Conservation (phyloP, 2,113 vertebrate species). For the Vanacampus margaritifer region DNA sequence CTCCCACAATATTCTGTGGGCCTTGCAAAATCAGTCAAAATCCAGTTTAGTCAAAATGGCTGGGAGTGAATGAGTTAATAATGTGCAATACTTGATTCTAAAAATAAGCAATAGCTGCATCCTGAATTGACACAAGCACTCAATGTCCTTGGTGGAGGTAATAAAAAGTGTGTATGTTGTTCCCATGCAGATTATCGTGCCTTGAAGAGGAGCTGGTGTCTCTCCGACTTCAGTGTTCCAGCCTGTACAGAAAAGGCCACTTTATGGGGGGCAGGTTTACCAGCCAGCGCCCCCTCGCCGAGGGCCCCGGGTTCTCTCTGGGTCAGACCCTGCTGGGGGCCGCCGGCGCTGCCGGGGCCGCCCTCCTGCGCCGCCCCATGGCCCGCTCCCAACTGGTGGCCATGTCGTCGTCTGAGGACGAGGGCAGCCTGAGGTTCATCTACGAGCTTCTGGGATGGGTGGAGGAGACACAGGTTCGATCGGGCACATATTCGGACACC, state of each 20-base stretch:
- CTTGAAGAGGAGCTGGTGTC: constrained; percentile 94
- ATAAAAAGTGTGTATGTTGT: too few species aligned
- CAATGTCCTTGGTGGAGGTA: not conserved
- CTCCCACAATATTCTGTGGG: too few species aligned
- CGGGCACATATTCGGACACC: too few species aligned
- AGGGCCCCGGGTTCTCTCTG: constrained; percentile 76
- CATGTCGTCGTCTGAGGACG: constrained; percentile 93
- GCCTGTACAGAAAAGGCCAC: constrained; percentile 90
- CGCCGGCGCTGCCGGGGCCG: constrained; percentile 61
- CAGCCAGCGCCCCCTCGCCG: constrained; percentile 44
- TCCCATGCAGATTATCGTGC: constrained; percentile 77
- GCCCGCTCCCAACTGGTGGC: constrained; percentile 86
- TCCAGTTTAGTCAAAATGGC: too few species aligned
- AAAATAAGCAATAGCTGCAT: too few species aligned
- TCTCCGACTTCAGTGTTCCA: constrained; percentile 87
- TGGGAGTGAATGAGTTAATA: too few species aligned
- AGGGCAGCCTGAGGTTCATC: constrained; percentile 92
- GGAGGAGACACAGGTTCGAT: constrained; percentile 89
- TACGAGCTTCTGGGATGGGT: constrained; percentile 97
- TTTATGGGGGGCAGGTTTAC: constrained; percentile 74
- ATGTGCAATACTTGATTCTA: too few species aligned
- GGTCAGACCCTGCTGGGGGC: constrained; percentile 71
- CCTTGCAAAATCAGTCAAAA: too few species aligned
- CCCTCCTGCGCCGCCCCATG: constrained; percentile 87
- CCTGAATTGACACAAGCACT: not conserved